Conservation (phyloP, 2,113 vertebrate genomes). For the Pygoscelis adeliae region DNA sequence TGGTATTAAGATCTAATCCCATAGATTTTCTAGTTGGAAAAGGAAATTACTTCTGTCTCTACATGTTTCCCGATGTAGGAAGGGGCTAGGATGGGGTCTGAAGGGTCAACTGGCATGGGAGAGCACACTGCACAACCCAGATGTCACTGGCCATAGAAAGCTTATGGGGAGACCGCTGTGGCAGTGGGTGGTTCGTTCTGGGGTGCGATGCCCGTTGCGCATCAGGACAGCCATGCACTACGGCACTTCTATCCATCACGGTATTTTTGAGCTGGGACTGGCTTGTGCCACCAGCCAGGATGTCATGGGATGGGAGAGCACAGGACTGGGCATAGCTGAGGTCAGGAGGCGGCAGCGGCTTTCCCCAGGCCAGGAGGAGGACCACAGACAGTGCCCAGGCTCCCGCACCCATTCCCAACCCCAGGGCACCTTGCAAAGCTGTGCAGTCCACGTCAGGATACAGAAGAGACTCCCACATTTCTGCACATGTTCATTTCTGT, state of each 20-base stretch:
- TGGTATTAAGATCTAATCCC: neutral
- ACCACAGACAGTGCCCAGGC: neutral
- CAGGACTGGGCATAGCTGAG: neutral
- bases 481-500: neutral
- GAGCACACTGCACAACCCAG: neutral
- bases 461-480: neutral
- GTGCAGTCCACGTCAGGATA: neutral
- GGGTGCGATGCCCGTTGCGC: too few species aligned
- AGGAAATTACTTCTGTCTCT: neutral
- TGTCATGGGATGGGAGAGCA: neutral
- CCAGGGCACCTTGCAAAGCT: neutral
- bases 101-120: neutral
- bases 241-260: neutral
- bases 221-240: neutral
- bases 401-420: fast-evolving
- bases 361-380: neutral
- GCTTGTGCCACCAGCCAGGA: neutral
- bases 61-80: neutral
- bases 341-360: neutral
- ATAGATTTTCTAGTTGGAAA: neutral
- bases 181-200: neutral
- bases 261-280: neutral
- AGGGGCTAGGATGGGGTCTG: neutral
- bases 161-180: neutral
- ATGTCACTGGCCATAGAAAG: neutral